Base-by-base conservation (phyloP, 2,888 invertebrate genomes). In the Cephus runcator region DNA sequence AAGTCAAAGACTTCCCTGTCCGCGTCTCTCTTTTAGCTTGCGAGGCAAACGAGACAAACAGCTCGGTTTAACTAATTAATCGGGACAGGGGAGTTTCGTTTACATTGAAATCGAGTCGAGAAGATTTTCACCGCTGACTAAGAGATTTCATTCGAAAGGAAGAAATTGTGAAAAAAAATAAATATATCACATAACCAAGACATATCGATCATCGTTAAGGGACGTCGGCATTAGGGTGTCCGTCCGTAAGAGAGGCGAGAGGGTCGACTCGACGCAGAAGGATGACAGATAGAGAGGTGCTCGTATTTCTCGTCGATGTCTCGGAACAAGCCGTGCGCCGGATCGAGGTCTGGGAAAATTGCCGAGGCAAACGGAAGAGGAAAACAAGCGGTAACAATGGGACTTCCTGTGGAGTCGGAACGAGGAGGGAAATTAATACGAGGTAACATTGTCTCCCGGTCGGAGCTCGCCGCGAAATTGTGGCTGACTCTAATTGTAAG, bases 371-470 rank as follows among this genome's bases (percentile, higher is more conserved):
- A 85, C 83, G 85, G 84, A 86, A 84, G 84, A 86, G 83, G 85
- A 86, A 80, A 85, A 84, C 83, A 85, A 84, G 83, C 83, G 82
- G 79, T 81, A 86, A 88, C 87, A 87, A 88, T 88, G 82, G 82
- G 79, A 81, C 80, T 85, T 86, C 82, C 85, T 80, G 84, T 75
- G 75, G 78, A 36, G 69, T n/a, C 31, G n/a, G 76, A 56, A 75
- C 35, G 73, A 69, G 79, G 76, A 81, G 85, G 85, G 85, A 87
- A 86, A 87, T 88, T 87, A 88, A 88, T 88, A 88, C 86, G 83
- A 84, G 84, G 85, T 84, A 88, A 86, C 86, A 85, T 87, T 87
- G 87, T 86, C 85, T 85, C 80, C 80, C 81, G 82, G 82, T 85
- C 81, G 77, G 83, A 40, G 40, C 40, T 40, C 40, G 40, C 40